Evolutionary conservation across 2,113 vertebrate species (phyloP).

Genomic region (Varanus komodoensis): DNA sequence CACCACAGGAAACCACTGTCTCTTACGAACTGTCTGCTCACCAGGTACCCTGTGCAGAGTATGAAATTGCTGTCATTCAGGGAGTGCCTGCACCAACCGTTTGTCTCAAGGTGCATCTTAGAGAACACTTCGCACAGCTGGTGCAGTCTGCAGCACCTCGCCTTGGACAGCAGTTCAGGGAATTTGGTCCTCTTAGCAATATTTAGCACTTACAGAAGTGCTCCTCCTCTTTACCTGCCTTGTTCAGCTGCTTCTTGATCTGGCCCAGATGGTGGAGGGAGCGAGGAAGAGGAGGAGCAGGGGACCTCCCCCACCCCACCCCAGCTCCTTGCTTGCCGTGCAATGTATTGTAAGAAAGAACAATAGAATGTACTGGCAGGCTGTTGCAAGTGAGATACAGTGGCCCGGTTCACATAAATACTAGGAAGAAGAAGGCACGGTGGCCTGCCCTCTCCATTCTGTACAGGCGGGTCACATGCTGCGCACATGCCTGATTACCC

Average conservation of each 20-base stretch:
- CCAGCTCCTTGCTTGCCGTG: too few relatives aligned
- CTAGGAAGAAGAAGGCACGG: too few relatives aligned
- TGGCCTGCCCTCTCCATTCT: too few relatives aligned
- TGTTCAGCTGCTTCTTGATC: too few relatives aligned
- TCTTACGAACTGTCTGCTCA: constrained; percentile 43
- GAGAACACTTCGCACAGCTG: neutral
- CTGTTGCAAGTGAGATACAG: neutral
- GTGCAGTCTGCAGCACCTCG: neutral
- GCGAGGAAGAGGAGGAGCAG: too few relatives aligned
- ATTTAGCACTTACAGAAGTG: neutral
- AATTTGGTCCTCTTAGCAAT: neutral
- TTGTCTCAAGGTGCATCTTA: neutral
- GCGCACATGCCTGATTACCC: too few relatives aligned
- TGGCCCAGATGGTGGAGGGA: too few relatives aligned
- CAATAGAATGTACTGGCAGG: neutral
- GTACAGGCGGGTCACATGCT: too few relatives aligned
- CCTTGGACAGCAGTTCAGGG: neutral
- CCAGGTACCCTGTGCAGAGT: neutral
- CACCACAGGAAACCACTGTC: constrained; percentile 35
- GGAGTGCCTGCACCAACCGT: neutral
- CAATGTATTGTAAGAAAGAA: too few relatives aligned
- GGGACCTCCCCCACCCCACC: too few relatives aligned
- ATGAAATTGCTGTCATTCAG: constrained; percentile 42
- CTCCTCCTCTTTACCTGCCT: too few relatives aligned
- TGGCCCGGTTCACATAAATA: too few relatives aligned